phyloP scores from a whole-genome alignment of 2,888 invertebrate species.

The Cremastinae sp. region DNA sequence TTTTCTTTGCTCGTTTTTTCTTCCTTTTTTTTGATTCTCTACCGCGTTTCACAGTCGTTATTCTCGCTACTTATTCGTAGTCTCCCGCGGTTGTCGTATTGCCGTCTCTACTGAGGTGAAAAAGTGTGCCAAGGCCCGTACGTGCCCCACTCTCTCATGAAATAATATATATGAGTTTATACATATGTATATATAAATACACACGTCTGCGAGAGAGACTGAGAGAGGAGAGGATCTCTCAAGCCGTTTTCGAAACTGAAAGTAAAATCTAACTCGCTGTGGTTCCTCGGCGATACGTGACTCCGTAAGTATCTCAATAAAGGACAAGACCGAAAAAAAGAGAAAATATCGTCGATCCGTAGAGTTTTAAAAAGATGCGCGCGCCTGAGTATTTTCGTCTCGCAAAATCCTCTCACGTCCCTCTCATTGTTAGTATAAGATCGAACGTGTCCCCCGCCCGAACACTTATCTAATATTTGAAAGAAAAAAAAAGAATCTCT shows the following conservation, averaged over 20 bases:
- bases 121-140: slow-evolving; percentile 79
- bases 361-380: slow-evolving; percentile 18
- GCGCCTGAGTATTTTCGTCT: slow-evolving; percentile 71
- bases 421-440: too few species aligned
- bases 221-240: slow-evolving; percentile 3
- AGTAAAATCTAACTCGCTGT: slow-evolving; percentile 80
- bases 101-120: slow-evolving; percentile 69
- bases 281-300: slow-evolving; percentile 64
- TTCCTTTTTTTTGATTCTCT: slow-evolving; percentile 43
- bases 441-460: slow-evolving; percentile 51
- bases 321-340: slow-evolving; percentile 13
- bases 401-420: slow-evolving; percentile 42
- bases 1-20: too few species aligned
- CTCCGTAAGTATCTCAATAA: slow-evolving; percentile 26
- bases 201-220: neutral
- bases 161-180: too few species aligned
- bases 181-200: slow-evolving; percentile 4
- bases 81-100: slow-evolving; percentile 61
- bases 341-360: slow-evolving; percentile 9
- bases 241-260: slow-evolving; percentile 79
- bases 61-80: slow-evolving; percentile 43
- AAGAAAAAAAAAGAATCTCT: slow-evolving; percentile 34
- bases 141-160: slow-evolving; percentile 62
- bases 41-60: slow-evolving; percentile 29
- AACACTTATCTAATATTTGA: slow-evolving; percentile 19